phyloP scores from a whole-genome alignment of 2,797 vertebrate species.

The Gymnocypris eckloni region DNA sequence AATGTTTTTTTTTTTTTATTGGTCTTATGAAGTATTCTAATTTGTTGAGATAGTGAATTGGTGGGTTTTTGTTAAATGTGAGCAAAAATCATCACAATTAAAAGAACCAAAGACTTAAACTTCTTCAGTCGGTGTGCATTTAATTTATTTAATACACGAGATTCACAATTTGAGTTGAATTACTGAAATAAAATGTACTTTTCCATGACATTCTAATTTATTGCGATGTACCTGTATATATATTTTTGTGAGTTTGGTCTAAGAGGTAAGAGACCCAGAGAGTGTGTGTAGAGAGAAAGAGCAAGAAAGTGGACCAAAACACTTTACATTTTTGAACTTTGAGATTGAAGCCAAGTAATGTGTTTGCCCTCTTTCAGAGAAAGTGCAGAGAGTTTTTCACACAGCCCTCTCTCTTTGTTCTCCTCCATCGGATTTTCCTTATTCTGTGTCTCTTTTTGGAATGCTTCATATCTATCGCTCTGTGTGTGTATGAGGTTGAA shows the following conservation, averaged over 20 bases:
- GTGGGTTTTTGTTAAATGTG: too few species aligned
- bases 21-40: too few species aligned
- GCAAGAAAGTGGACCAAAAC: conserved; percentile 58
- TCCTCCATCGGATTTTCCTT: conserved; percentile 20
- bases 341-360: conserved; percentile 51
- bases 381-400: conserved; percentile 6
- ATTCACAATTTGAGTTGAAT: too few species aligned
- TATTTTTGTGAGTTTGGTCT: conserved; percentile 62
- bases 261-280: conserved; percentile 35
- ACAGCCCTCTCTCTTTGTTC: conserved; percentile 20
- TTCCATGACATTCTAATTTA: too few species aligned
- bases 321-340: conserved; percentile 64
- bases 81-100: too few species aligned
- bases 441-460: conserved; percentile 28
- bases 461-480: conserved; percentile 27
- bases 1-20: too few species aligned
- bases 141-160: too few species aligned
- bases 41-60: too few species aligned
- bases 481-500: conserved; percentile 33
- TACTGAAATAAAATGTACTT: too few species aligned
- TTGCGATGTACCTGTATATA: too few species aligned
- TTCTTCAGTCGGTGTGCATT: too few species aligned
- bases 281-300: not conserved
- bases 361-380: conserved; percentile 43
- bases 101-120: too few species aligned